Evolutionary conservation across 1,140 invertebrate species (phyloP).

Genomic region (Megalopta genalis): DNA sequence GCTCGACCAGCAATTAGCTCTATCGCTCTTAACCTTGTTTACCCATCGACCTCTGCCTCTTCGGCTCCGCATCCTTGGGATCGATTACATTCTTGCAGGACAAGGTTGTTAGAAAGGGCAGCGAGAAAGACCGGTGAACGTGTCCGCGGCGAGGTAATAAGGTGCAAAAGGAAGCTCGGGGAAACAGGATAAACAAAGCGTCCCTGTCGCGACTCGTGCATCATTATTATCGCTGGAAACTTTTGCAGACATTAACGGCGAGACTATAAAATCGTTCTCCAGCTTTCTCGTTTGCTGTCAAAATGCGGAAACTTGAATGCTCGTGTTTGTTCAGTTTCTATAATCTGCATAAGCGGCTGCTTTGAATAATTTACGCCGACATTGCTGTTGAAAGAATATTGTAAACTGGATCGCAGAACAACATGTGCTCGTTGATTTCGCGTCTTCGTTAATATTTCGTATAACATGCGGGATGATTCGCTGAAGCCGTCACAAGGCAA

Average conservation of each 20-base stretch:
- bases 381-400: too few species aligned
- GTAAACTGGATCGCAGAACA: too few species aligned
- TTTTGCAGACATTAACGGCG: background rate
- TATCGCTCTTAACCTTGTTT: slow-evolving; percentile 45
- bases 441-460: too few species aligned
- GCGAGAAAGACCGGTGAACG: slow-evolving; percentile 40
- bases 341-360: too few species aligned
- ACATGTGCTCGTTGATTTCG: too few species aligned
- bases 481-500: too few species aligned
- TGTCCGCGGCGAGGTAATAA: slow-evolving; percentile 41
- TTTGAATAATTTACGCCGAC: too few species aligned
- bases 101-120: slow-evolving; percentile 47
- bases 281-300: too few species aligned
- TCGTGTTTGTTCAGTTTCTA: too few species aligned
- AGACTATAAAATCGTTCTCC: too few species aligned
- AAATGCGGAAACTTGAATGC: too few species aligned
- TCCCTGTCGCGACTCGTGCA: background rate
- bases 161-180: slow-evolving; percentile 25
- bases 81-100: slow-evolving; percentile 48
- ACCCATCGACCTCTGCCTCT: slow-evolving; percentile 31
- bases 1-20: slow-evolving; percentile 29
- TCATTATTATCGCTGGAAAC: background rate
- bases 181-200: slow-evolving; percentile 21
- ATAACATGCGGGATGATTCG: too few species aligned
- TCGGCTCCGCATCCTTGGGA: slow-evolving; percentile 32